These are phyloP conservation scores for Tolmerus cingulatus DNA, from an alignment of 2,888 invertebrate genomes.

Conservation along the genomic window DNA sequence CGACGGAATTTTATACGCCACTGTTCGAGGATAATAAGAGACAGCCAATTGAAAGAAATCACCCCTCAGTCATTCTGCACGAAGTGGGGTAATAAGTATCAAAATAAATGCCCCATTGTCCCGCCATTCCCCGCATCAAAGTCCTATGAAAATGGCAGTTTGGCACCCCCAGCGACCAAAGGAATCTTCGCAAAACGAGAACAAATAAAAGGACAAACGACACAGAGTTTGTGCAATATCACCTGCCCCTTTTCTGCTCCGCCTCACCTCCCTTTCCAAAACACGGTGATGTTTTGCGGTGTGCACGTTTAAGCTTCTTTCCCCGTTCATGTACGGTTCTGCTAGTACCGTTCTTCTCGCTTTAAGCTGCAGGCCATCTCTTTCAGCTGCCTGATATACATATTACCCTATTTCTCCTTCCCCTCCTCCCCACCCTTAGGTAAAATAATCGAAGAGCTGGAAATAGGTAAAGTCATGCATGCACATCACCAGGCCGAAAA, in stretches of 20 bases:
- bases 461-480: conserved; percentile 11
- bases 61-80: conserved; percentile 31
- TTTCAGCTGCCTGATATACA: neutral
- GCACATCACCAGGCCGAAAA: neutral
- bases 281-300: neutral
- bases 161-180: neutral
- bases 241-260: neutral
- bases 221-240: neutral
- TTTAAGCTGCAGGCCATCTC: neutral
- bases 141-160: neutral
- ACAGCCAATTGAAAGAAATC: conserved; percentile 40
- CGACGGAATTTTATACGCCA: conserved; percentile 14
- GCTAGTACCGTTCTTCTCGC: neutral
- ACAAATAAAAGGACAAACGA: neutral
- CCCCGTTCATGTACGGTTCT: neutral
- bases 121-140: neutral
- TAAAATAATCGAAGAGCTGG: neutral
- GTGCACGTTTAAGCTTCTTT: neutral
- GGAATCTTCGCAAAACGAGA: neutral
- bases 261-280: neutral
- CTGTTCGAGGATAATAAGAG: conserved; percentile 25
- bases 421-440: neutral
- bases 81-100: conserved; percentile 37
- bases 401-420: neutral
- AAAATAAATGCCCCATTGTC: conserved; percentile 31